Base-by-base conservation (phyloP, 2,113 vertebrate species). In the Nettapus auritus region DNA sequence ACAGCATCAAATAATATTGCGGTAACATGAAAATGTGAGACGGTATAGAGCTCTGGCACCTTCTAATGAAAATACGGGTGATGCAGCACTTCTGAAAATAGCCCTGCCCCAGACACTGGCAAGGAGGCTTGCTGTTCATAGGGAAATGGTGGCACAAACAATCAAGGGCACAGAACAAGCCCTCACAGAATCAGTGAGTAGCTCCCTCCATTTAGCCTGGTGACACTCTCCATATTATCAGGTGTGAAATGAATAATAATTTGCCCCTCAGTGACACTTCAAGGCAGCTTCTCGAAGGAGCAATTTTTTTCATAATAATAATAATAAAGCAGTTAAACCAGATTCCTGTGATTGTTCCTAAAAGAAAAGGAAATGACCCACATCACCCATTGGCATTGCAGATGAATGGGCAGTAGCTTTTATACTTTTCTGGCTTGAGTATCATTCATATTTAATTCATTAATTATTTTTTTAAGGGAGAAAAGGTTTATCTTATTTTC, bases 1-100 rank as follows among this genome's bases (percentile, higher is more conserved):
- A 96, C 94, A 91, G 94, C 97, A 97, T 97, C 94, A 97, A 93
- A 96, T 29, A 33, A 23, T 38, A 74, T 36, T 28, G 23, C 14
- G 67, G 44, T 12, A 34, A 20, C 20, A 8, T 5, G 9, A 11
- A 82, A 82, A 11, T 25, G 8, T 71, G 34, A 8, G 71, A 46
- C 53, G n/a, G 6, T 19, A 26, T 0, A 1, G 40, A 26, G 48
- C 4, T 64, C 25, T 33, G 34, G 5, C 28, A 68, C 22, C 2
- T 17, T 63, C 8, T 76, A 48, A 93, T 55, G 85, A 93, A 91
- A 93, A 93, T 11, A 85, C 6, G 60, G 44, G 48, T 69, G 63
- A 79, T 75, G 89, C 57, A 88, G 52, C 31, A 63, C 56, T 77
- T 80, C 85, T 1, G 13, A 93, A 88, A 92, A 87, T 25, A 79